Evolutionary conservation across 2,888 invertebrate genomes (phyloP).

Genomic region (Orthonychiurus folsomi): DNA sequence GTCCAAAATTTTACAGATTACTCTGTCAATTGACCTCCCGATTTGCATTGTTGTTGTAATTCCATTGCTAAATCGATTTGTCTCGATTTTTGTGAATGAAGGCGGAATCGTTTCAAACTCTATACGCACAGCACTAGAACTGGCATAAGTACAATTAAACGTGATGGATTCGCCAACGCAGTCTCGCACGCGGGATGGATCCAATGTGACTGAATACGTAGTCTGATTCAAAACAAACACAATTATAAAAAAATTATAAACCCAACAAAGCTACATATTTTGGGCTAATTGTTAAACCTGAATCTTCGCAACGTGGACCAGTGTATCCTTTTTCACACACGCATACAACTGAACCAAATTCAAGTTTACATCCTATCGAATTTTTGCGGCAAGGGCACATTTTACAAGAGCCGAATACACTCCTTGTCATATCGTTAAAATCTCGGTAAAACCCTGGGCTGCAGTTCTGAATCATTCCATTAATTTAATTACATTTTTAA

Average conservation of each 20-base stretch:
- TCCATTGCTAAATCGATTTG: neutral
- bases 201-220: neutral
- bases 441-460: constrained; percentile 2
- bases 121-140: neutral
- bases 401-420: constrained; percentile 6
- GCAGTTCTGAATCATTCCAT: constrained; percentile 6
- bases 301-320: neutral
- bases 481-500: too few relatives aligned
- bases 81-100: neutral
- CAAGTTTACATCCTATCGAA: constrained; percentile 3
- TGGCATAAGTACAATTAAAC: constrained; percentile 1
- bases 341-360: neutral
- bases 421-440: neutral
- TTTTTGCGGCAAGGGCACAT: constrained; percentile 1
- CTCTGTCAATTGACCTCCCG: neutral
- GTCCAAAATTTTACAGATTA: neutral
- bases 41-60: neutral
- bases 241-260: too few relatives aligned
- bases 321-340: neutral
- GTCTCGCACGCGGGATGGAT: neutral
- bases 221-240: too few relatives aligned
- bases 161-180: neutral
- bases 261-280: too few relatives aligned
- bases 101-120: neutral
- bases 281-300: too few relatives aligned